These are phyloP conservation scores for Misgurnus mizolepis DNA, from an alignment of 2,113 vertebrate species.

Conservation along the genomic window DNA sequence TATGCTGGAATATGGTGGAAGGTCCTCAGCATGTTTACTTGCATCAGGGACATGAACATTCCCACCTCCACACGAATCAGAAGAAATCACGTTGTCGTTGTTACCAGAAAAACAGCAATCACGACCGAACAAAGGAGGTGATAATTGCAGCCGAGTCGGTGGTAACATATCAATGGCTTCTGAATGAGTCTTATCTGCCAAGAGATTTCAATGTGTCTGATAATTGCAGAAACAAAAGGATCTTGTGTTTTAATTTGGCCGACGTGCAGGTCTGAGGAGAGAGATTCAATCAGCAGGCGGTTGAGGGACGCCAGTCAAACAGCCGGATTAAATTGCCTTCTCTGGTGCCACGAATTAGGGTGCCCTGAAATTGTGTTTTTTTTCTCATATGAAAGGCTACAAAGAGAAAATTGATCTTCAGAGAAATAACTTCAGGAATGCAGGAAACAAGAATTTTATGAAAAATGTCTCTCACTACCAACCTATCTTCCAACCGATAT, in stretches of 20 bases:
- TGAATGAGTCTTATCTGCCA: constrained; percentile 24
- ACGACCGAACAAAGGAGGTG: constrained; percentile 14
- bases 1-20: background rate
- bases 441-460: constrained; percentile 25
- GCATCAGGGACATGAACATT: background rate
- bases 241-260: constrained; percentile 30
- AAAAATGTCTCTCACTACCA: constrained; percentile 7
- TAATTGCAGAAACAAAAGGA: constrained; percentile 30
- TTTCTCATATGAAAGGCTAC: constrained; percentile 18
- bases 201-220: constrained; percentile 24
- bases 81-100: background rate
- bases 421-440: constrained; percentile 7
- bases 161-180: constrained; percentile 18
- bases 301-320: constrained; percentile 29
- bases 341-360: constrained; percentile 17
- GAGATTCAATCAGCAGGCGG: constrained; percentile 21
- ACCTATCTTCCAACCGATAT: too few relatives aligned
- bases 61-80: background rate
- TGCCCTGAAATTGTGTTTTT: constrained; percentile 15
- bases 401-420: constrained; percentile 19
- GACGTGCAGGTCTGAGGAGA: background rate
- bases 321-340: constrained; percentile 14
- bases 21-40: background rate
- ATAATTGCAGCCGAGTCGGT: constrained; percentile 21
- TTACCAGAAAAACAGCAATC: constrained; percentile 22